phyloP scores from a whole-genome alignment of 2,888 invertebrate genomes.

The Koerneria pararmatus region DNA sequence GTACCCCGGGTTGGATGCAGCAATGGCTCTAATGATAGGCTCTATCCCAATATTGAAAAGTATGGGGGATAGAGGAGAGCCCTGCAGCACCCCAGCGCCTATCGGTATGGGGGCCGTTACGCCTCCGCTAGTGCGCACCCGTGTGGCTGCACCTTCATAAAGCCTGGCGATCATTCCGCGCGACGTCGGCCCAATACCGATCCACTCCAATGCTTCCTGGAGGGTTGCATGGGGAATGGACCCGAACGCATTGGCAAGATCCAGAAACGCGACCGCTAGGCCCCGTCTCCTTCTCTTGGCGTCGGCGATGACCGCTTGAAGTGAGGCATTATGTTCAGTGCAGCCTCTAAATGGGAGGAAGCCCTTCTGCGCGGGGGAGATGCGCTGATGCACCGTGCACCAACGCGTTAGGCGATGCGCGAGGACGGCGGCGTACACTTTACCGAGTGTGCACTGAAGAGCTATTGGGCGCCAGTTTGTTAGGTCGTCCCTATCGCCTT shows the following conservation, averaged over 20 bases:
- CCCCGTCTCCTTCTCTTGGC: slow-evolving; percentile 9
- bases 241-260: slow-evolving; percentile 61
- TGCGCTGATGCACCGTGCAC: slow-evolving; percentile 24
- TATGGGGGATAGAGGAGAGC: too few relatives aligned
- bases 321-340: slow-evolving; percentile 30
- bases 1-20: too few relatives aligned
- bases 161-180: too few relatives aligned
- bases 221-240: slow-evolving; percentile 46
- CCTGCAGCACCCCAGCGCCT: too few relatives aligned
- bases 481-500: slow-evolving; percentile 32
- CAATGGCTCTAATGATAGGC: too few relatives aligned
- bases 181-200: too few relatives aligned
- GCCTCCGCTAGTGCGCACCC: too few relatives aligned
- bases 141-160: too few relatives aligned
- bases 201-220: too few relatives aligned
- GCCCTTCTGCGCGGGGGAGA: slow-evolving; percentile 57
- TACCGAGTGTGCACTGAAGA: slow-evolving; percentile 31
- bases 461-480: slow-evolving; percentile 49
- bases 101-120: too few relatives aligned
- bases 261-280: slow-evolving; percentile 58
- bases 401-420: slow-evolving; percentile 33
- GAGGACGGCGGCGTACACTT: slow-evolving; percentile 34
- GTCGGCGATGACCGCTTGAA: slow-evolving; percentile 25
- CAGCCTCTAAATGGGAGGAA: slow-evolving; percentile 54
- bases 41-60: too few relatives aligned